Conservation (phyloP, 2,888 invertebrate genomes). For the Ernsta delagoae region DNA sequence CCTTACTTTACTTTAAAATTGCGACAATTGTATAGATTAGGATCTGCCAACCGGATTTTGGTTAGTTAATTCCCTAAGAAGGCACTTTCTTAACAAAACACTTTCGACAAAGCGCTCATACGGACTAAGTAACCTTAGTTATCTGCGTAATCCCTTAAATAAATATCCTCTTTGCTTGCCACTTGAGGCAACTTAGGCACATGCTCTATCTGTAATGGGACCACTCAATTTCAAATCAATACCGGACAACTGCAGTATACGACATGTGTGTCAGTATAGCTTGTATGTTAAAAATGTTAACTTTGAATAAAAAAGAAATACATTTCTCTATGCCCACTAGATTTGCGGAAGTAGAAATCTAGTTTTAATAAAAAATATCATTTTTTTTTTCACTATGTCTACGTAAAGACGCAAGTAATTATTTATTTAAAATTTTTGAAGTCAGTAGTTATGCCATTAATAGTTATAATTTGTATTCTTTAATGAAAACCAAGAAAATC, state of each 20-base stretch:
- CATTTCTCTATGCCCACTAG: too few relatives aligned
- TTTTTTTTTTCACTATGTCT: too few relatives aligned
- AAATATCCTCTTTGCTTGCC: conserved; percentile 61
- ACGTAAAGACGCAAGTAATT: too few relatives aligned
- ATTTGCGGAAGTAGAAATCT: too few relatives aligned
- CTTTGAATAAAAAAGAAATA: too few relatives aligned
- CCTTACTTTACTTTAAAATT: conserved; percentile 18
- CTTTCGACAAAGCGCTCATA: conserved; percentile 46
- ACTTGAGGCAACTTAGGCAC: conserved; percentile 48
- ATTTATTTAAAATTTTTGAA: too few relatives aligned
- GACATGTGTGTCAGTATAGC: too few relatives aligned
- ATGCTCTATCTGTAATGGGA: conserved; percentile 12
- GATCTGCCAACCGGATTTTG: conserved; percentile 29
- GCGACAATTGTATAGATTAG: conserved; percentile 37
- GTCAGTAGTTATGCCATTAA: too few relatives aligned
- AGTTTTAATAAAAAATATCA: too few relatives aligned
- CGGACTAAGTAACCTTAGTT: conserved; percentile 53
- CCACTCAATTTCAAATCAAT: background rate
- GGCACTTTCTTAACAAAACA: conserved; percentile 59
- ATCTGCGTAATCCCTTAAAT: conserved; percentile 77
- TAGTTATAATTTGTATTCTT: too few relatives aligned
- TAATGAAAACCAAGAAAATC: background rate
- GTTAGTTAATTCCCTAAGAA: conserved; percentile 35
- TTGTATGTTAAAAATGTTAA: too few relatives aligned
- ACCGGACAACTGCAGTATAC: background rate